Evolutionary conservation across 2,113 vertebrate species (phyloP).

Genomic region (Rhinichthys klamathensis): DNA sequence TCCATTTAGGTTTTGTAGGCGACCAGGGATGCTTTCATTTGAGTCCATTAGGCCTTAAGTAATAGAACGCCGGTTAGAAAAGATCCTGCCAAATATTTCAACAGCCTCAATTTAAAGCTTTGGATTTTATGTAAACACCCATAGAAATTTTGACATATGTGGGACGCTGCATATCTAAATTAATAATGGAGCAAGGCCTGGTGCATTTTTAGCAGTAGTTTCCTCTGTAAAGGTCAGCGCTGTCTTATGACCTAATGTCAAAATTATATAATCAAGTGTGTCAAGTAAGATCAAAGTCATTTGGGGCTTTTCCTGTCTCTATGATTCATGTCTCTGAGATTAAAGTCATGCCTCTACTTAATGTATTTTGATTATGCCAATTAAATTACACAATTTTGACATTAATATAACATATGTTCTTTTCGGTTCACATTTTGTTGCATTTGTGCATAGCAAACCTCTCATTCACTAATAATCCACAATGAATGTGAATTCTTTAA

Average conservation of each 20-base stretch:
- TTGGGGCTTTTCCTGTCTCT: neutral
- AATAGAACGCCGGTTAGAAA: conserved; percentile 33
- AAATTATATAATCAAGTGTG: conserved; percentile 3
- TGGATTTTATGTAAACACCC: conserved; percentile 2
- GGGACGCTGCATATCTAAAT: neutral
- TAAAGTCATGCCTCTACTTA: neutral
- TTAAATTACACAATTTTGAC: neutral
- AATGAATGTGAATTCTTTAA: neutral
- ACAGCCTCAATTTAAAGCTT: conserved; percentile 27
- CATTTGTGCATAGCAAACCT: neutral
- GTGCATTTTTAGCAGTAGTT: neutral
- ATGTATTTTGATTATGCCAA: neutral
- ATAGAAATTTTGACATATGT: neutral
- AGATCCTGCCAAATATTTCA: conserved; percentile 41
- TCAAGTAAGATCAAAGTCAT: neutral
- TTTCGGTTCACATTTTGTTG: neutral
- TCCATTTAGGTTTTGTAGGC: conserved; percentile 44
- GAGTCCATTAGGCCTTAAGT: conserved; percentile 42
- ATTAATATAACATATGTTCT: neutral
- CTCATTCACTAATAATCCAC: neutral
- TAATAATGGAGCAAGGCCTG: neutral
- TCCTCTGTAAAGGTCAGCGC: neutral
- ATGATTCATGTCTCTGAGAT: neutral
- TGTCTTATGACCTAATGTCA: neutral
- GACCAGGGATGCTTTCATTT: conserved; percentile 34